These are phyloP conservation scores for Stegastes partitus DNA, from an alignment of 2,113 vertebrate genomes.

Conservation along the genomic window DNA sequence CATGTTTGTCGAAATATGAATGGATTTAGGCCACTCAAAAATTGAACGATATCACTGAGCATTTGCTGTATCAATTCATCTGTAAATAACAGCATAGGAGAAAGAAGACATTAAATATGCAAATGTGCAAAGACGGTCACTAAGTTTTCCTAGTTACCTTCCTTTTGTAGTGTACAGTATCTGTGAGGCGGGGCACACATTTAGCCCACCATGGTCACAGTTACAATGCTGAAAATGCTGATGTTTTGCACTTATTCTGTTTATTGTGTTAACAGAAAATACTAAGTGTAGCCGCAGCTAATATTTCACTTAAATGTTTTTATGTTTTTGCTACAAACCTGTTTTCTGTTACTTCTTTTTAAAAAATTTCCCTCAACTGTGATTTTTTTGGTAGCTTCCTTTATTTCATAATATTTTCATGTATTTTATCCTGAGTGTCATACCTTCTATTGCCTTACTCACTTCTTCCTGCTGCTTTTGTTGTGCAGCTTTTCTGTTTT, in stretches of 20 bases:
- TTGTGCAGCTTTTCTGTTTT: conserved; percentile 12
- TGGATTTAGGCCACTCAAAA: conserved; percentile 3
- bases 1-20: conserved; percentile 2
- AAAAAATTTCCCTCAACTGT: no score
- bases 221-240: neutral
- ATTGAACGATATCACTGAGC: neutral
- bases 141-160: neutral
- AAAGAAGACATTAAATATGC: neutral
- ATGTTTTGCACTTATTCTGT: neutral
- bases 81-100: neutral
- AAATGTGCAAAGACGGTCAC: neutral
- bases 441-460: neutral
- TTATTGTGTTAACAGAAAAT: neutral
- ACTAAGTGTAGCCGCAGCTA: neutral
- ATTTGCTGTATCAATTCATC: neutral
- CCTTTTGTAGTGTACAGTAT: no score
- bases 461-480: neutral
- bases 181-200: neutral
- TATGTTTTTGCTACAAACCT: no score
- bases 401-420: no score
- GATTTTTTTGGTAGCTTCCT: no score
- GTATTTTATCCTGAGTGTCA: neutral
- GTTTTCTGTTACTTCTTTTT: no score
- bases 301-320: neutral
- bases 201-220: neutral